Evolutionary conservation across 2,797 vertebrate genomes (phyloP), one percentile per base, ranked within the genome.

Genomic region (Amblyraja radiata): DNA sequence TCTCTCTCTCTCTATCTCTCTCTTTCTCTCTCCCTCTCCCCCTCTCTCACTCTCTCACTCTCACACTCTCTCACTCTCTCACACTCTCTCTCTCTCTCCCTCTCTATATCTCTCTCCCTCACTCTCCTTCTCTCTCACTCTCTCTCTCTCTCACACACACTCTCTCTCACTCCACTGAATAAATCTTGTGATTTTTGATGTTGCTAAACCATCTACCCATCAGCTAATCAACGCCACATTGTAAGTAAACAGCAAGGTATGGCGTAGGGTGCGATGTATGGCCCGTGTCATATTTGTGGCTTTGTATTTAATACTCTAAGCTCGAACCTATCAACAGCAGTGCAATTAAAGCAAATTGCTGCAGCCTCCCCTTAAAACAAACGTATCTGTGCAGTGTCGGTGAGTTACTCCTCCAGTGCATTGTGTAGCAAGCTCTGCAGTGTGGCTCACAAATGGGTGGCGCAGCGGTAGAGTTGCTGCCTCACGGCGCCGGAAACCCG

Each of bases 121-220:
- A 2, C 46, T 46, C 46, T 46, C 46, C 46, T 2, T 46, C 46
- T 46, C 46, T 46, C 46, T 46, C 46, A 2, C 46, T 46, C 46
- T 2, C 1, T 4, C 3, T 46, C 46, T 46, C 46, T 46, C 46
- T 46, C 46, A 2, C 21, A 36, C 46, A 2, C 21, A 36, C n/a
- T 88, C 28, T 8, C 65, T 25, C 18, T 6, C 61, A 68, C 61
- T 36, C 21, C 61, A 68, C n/a, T 88, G 84, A 88, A n/a, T 63
- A 65, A 88, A 36, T 88, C 61, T 88, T 88, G 16, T 36, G n/a
- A 68, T 88, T 68, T 88, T 63, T 68, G 84, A 88, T 88, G 68
- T 32, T 68, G 14, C 32, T 14, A 36, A 68, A 68, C 1, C 46
- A 46, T 46, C 1, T 46, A 46, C 1, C 46, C 46, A 46, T 88